Evolutionary conservation across 2,113 vertebrate species (phyloP).

Genomic region (Brienomyrus brachyistius): DNA sequence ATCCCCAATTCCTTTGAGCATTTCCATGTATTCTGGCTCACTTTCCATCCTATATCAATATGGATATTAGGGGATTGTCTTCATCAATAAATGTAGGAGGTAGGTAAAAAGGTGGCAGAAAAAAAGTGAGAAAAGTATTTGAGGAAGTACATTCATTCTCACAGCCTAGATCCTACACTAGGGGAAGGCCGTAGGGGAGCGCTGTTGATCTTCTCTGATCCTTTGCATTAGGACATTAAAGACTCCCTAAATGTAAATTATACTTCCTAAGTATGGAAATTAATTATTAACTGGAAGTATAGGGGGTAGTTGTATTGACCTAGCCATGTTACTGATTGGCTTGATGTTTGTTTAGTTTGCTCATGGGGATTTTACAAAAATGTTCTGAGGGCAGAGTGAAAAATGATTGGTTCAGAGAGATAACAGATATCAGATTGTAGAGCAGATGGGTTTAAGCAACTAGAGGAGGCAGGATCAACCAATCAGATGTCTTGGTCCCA

Average conservation of each 20-base stretch:
- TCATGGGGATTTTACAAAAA: not conserved
- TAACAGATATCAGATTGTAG: no score
- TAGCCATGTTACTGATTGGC: not conserved
- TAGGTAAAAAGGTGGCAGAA: not conserved
- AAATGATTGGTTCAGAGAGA: no score
- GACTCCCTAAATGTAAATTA: not conserved
- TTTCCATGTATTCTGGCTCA: not conserved
- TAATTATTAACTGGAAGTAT: not conserved
- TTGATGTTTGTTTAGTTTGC: not conserved
- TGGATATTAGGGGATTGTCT: not conserved
- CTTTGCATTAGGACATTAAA: not conserved
- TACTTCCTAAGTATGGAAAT: not conserved
- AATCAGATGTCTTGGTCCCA: no score
- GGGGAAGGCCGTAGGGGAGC: not conserved
- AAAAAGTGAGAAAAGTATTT: not conserved
- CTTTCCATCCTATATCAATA: not conserved
- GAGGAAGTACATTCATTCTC: not conserved
- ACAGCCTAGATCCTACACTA: not conserved
- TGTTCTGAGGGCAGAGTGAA: not conserved
- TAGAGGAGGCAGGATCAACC: no score
- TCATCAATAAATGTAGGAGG: not conserved
- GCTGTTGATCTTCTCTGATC: not conserved
- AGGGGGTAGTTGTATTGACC: not conserved
- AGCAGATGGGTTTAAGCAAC: no score
- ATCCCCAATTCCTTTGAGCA: not conserved